phyloP scores from a whole-genome alignment of 2,113 vertebrate genomes.

The Bubo scandiacus region DNA sequence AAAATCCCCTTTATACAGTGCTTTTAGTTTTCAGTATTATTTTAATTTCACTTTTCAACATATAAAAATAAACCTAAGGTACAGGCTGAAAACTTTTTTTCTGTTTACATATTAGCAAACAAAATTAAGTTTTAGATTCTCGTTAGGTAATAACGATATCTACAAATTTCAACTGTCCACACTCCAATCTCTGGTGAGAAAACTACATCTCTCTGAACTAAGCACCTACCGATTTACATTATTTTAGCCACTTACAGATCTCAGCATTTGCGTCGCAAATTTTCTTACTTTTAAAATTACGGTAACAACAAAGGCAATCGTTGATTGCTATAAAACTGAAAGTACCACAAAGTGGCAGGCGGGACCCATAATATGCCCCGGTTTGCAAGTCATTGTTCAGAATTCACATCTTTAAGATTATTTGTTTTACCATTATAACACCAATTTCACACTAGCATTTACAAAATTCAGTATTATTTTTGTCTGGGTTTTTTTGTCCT shows the following conservation, averaged over 20 bases:
- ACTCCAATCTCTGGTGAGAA: background rate
- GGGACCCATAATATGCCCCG: background rate
- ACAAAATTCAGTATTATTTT: background rate
- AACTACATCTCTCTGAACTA: background rate
- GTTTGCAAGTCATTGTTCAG: background rate
- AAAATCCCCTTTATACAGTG: background rate
- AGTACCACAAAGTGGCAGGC: background rate
- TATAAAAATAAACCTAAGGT: constrained; percentile 52
- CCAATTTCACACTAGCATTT: background rate
- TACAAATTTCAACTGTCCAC: background rate
- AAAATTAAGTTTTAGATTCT: constrained; percentile 2
- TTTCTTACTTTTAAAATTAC: background rate
- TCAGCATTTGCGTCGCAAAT: background rate
- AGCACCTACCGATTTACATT: background rate
- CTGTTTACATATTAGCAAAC: background rate
- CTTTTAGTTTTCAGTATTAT: background rate
- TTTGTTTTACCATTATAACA: background rate
- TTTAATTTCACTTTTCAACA: constrained; percentile 13
- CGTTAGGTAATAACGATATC: background rate
- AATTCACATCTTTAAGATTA: background rate
- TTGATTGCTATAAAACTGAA: background rate
- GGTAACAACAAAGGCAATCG: background rate
- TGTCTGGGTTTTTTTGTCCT: background rate
- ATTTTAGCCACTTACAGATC: background rate
- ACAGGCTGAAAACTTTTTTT: background rate